Evolutionary conservation across 2,113 vertebrate species (phyloP), one percentile per base, ranked within the genome.

Genomic region (Arenaria interpres): DNA sequence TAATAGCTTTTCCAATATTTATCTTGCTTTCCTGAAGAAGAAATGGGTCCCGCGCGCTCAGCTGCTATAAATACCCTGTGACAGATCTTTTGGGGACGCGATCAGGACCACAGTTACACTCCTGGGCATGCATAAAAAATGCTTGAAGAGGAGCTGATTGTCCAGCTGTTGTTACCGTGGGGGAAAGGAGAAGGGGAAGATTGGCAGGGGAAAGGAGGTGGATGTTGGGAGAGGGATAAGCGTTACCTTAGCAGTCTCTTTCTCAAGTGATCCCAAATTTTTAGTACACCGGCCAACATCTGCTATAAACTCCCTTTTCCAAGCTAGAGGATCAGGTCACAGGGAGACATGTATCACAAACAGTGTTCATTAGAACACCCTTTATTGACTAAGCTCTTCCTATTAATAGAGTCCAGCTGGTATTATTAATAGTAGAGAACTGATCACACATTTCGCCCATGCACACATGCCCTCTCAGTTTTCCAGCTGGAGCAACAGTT

Each of bases 41-140:
- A 86, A 86, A 35, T 7, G 37, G 13, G 10, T 63, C 13, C 60
- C 0, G 0, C 1, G 4, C 37, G 14, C 20, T 48, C 20, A n/a
- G 74, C 28, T 71, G 78, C 39, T 59, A 72, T 12, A 85, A 72
- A 92, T 37, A 60, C 18, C 14, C 25, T 8, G 10, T 9, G 57
- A 33, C 14, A 41, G 15, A 24, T 28, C 30, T 63, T 74, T 4
- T 30, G 37, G 25, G n/a, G 37, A 12, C 2, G 1, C 18, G 60
- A 66, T 54, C 60, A 82, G 46, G 45, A 39, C 46, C 3, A 12
- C 18, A 24, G 39, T 46, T 32, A 41, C 68, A 5, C 20, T 43
- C 35, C 28, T 37, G 50, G 19, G 7, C 0, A 4, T 2, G 7
- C 10, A n/a, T 41, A 18, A 14, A 67, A 75, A 24, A 4, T 21